These are phyloP conservation scores for Perca fluviatilis DNA, from an alignment of 2,113 vertebrate species.

Conservation along the genomic window DNA sequence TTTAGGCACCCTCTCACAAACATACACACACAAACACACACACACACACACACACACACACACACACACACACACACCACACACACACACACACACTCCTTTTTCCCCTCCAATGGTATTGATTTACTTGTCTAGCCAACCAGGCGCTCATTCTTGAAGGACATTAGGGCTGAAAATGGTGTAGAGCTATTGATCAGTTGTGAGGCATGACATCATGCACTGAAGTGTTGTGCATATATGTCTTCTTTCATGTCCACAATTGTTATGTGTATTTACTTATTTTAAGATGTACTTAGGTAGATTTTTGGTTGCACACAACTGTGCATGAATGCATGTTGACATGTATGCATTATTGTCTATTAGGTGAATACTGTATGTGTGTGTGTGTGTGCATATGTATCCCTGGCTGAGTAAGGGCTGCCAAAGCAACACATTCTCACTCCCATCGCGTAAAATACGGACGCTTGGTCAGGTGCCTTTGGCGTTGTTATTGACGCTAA, in stretches of 20 bases:
- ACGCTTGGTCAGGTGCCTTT: too few relatives aligned
- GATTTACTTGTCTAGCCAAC: slow-evolving; percentile 63
- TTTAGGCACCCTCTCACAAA: slow-evolving; percentile 21
- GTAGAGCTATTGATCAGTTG: slow-evolving; percentile 46
- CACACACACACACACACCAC: slow-evolving; percentile 37
- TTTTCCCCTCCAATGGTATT: slow-evolving; percentile 38
- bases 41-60: slow-evolving; percentile 16
- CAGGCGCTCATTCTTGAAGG: slow-evolving; percentile 43
- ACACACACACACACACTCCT: slow-evolving; percentile 10
- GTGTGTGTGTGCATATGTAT: not conserved
- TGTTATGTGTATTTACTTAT: not conserved
- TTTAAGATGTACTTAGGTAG: not conserved
- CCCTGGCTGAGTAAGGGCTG: not conserved
- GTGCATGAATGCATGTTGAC: not conserved
- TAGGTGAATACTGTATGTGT: not conserved
- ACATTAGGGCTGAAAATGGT: slow-evolving; percentile 41
- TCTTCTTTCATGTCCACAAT: not conserved
- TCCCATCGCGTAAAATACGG: too few relatives aligned
- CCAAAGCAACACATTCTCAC: too few relatives aligned
- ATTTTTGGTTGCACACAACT: not conserved
- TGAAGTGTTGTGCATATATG: not conserved
- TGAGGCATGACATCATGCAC: slow-evolving; percentile 32
- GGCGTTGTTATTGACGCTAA: too few relatives aligned
- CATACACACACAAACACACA: slow-evolving; percentile 32
- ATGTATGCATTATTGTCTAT: not conserved